Base-by-base conservation (phyloP, 1,140 invertebrate species). In the Zaprionus africanus region DNA sequence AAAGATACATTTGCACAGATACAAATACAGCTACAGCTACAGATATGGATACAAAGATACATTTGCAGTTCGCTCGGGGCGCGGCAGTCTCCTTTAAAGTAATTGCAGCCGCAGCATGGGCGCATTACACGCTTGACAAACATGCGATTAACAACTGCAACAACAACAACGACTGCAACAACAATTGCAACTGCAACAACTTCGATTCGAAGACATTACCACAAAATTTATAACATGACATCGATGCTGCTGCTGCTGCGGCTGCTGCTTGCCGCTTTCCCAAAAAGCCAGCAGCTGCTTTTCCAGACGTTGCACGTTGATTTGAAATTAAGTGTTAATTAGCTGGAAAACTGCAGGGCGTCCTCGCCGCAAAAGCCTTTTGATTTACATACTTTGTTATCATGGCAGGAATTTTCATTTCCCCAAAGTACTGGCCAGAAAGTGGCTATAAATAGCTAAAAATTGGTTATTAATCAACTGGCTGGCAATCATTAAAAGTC, bases 241-340 rank as follows among this genome's bases (percentile, higher is more conserved):
- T 83, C 61, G 80, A 79, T 76, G 64, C 56, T 70, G 72, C 73
- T 36, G 63, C 11, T 53, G 78, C 84, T 88, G 83, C 22, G 22
- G 22, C 83, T 65, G 76, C 64, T 63, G n/a, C 41, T 9, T 38
- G 13, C 36, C 36, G 5, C 12, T 46, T 46, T 46, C n/a, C n/a
- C n/a, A 7, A 13, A 38, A 38, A 17, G 41, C 41, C 41, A 46
- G n/a, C 41, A 46, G 46, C 46, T 51, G 46, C 46, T 80, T 80
- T 76, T 70, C 57, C 65, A 77, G 64, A 34, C 38, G 31, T 17
- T 26, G 51, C 17, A 11, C 34, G 71, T 78, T 85, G 78, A 88
- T 90, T 76, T 84, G 78, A 87, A 88, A 88, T 88, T 88, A 90
- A 90, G 84, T 88, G 85, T 90, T 88, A 88, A 88, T 88, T 88